These are phyloP conservation scores for Nomada fabriciana DNA, from an alignment of 2,888 invertebrate species.

Conservation along the genomic window DNA sequence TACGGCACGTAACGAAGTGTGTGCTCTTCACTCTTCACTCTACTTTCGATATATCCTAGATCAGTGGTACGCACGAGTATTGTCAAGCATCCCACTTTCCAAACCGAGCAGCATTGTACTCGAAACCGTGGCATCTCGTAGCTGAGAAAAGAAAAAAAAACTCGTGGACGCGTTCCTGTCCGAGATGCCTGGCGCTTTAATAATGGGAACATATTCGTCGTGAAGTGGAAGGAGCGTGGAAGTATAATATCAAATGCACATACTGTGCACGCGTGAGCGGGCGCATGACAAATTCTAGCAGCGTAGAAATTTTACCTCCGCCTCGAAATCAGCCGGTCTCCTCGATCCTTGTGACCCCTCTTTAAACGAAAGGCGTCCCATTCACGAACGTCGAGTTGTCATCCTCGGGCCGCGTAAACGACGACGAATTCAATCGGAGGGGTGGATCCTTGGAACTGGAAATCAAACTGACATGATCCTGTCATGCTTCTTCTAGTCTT, in stretches of 20 bases:
- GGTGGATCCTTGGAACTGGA: slow-evolving; percentile 57
- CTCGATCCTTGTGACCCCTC: slow-evolving; percentile 51
- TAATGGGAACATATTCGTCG: slow-evolving; percentile 16
- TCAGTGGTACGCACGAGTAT: no score
- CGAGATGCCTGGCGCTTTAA: slow-evolving; percentile 10
- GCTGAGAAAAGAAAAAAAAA: neutral
- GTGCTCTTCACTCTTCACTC: no score
- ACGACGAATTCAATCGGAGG: slow-evolving; percentile 66
- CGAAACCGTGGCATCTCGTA: neutral
- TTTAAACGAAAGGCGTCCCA: slow-evolving; percentile 71
- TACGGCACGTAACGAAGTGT: no score
- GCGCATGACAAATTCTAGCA: slow-evolving; percentile 32
- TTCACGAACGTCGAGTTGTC: slow-evolving; percentile 77
- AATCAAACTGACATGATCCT: slow-evolving; percentile 67
- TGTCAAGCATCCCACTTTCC: neutral
- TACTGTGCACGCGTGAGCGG: slow-evolving; percentile 34
- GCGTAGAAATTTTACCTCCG: slow-evolving; percentile 55
- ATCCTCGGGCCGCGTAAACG: slow-evolving; percentile 72
- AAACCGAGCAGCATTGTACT: slow-evolving; percentile 5
- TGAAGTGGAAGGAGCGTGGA: slow-evolving; percentile 10
- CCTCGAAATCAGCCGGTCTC: slow-evolving; percentile 35
- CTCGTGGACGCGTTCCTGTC: slow-evolving; percentile 12
- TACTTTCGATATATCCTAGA: no score
- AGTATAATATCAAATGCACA: slow-evolving; percentile 31
- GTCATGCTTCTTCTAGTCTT: slow-evolving; percentile 47